These are phyloP conservation scores for Falco biarmicus DNA, from an alignment of 2,797 vertebrate species.

Conservation along the genomic window DNA sequence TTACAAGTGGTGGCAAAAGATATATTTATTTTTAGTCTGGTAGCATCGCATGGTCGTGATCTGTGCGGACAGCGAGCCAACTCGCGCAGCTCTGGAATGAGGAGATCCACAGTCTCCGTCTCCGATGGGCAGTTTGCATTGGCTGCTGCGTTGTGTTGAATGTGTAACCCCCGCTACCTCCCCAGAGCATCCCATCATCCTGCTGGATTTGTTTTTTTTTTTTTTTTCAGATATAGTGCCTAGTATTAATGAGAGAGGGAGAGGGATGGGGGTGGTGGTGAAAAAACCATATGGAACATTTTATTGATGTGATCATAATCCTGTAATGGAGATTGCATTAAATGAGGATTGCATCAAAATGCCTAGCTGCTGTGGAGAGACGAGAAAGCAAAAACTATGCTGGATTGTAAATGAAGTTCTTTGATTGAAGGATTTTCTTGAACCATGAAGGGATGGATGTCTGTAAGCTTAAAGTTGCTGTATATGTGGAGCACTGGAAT, in stretches of 20 bases:
- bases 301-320: slow-evolving; percentile 52
- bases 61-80: not conserved
- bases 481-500: slow-evolving; percentile 33
- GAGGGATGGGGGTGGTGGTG: not conserved
- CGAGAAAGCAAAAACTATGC: slow-evolving; percentile 26
- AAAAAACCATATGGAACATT: slow-evolving; percentile 31
- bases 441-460: slow-evolving; percentile 30
- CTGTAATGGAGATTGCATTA: slow-evolving; percentile 70
- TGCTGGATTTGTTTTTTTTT: not conserved
- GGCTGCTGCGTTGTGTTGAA: slow-evolving; percentile 28
- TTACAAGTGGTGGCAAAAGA: not conserved
- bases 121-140: slow-evolving; percentile 28
- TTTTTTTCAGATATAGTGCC: not conserved
- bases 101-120: not conserved
- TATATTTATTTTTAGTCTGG: not conserved
- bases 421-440: slow-evolving; percentile 63
- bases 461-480: slow-evolving; percentile 64
- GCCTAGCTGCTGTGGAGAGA: slow-evolving; percentile 36
- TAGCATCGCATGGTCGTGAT: not conserved
- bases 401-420: slow-evolving; percentile 62
- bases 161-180: not conserved
- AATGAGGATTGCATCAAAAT: slow-evolving; percentile 45
- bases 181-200: slow-evolving; percentile 6
- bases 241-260: not conserved
- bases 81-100: slow-evolving; percentile 21